These are phyloP conservation scores for Augochlora pura DNA, from an alignment of 1,140 invertebrate genomes.

Conservation along the genomic window DNA sequence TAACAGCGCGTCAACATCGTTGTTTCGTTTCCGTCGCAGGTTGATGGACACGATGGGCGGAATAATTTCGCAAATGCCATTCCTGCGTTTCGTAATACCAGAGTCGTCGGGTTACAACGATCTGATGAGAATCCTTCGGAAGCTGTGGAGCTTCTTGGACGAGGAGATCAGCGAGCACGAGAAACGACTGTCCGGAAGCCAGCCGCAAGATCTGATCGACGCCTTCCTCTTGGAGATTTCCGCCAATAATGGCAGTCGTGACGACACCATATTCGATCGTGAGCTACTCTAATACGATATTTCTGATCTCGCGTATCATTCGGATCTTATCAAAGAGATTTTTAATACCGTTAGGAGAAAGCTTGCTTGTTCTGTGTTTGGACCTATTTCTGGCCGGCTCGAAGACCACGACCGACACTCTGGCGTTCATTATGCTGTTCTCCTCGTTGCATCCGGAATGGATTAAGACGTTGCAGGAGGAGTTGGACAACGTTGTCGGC, in stretches of 20 bases:
- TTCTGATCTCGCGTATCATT: too few species aligned
- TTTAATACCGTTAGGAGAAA: conserved; percentile 80
- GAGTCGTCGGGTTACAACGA: conserved; percentile 82
- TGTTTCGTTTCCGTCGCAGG: conserved; percentile 58
- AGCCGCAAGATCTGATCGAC: conserved; percentile 86
- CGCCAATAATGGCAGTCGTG: not conserved
- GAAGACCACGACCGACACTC: conserved; percentile 85
- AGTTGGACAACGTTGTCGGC: conserved; percentile 86
- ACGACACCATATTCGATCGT: conserved; percentile 68
- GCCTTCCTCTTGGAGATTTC: conserved; percentile 83
- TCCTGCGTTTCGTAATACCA: conserved; percentile 83
- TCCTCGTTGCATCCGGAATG: conserved; percentile 85
- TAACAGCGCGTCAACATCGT: too few species aligned
- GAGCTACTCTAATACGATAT: conserved; percentile 32
- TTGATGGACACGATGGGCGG: conserved; percentile 85
- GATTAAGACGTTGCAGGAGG: conserved; percentile 83
- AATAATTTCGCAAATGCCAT: conserved; percentile 84
- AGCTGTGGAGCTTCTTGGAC: conserved; percentile 78
- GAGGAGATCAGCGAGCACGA: conserved; percentile 81
- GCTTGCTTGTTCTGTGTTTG: conserved; percentile 84
- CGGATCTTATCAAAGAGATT: not conserved
- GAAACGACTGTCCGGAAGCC: conserved; percentile 74
- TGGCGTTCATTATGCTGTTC: conserved; percentile 83
- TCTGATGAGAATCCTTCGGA: conserved; percentile 73
- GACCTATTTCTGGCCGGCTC: conserved; percentile 87